Conservation (phyloP, 1,140 invertebrate species). For the Leptinotarsa undecemlineata region DNA sequence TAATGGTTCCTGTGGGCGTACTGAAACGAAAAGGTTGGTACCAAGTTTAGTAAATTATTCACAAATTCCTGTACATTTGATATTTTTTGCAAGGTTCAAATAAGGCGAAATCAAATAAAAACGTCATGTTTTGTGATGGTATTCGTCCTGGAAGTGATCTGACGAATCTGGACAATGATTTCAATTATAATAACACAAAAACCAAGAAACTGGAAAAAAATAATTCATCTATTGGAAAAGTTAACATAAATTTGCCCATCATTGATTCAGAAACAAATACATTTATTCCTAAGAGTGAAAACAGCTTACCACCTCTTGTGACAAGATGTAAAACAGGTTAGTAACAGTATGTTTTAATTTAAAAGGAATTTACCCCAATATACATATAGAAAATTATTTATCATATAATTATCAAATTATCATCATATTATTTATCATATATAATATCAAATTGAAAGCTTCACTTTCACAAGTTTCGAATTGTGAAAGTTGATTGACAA, state of each 20-base stretch:
- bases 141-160: slow-evolving; percentile 89
- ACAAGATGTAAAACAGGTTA: slow-evolving; percentile 61
- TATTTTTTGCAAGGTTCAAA: slow-evolving; percentile 52
- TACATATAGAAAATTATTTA: no score
- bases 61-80: no score
- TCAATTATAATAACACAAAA: slow-evolving; percentile 44
- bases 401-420: no score
- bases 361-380: no score
- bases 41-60: slow-evolving; percentile 26
- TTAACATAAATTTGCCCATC: slow-evolving; percentile 56
- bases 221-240: slow-evolving; percentile 35
- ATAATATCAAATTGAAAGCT: no score
- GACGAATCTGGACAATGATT: slow-evolving; percentile 69
- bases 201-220: slow-evolving; percentile 29
- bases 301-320: slow-evolving; percentile 62
- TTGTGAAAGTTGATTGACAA: not conserved
- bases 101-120: slow-evolving; percentile 66
- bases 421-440: no score
- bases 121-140: slow-evolving; percentile 91
- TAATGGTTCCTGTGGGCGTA: slow-evolving; percentile 85
- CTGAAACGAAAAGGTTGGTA: slow-evolving; percentile 70
- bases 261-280: slow-evolving; percentile 61
- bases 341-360: not conserved
- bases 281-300: slow-evolving; percentile 61
- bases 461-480: no score